A percentile compares a stretch with the other conserved stretches of the same genome.
Conservation (phyloP, 2,888 invertebrate genomes). For the Drosophila emarginata region DNA sequence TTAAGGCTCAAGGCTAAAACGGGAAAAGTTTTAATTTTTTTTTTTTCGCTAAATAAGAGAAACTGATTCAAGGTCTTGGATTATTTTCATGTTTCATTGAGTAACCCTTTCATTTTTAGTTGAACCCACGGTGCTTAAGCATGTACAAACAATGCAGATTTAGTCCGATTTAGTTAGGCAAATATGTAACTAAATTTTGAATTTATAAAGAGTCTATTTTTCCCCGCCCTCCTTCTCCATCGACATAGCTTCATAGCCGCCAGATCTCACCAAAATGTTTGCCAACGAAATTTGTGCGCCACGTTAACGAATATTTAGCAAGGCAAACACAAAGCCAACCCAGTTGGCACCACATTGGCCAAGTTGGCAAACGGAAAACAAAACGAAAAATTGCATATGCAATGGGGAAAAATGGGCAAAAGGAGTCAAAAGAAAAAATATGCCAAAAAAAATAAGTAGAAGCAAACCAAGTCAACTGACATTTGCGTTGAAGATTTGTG, state of each 20-base stretch:
- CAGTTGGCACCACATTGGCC: constrained; percentile 61
- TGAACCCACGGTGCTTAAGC: not conserved
- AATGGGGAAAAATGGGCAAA: constrained; percentile 10
- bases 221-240: not conserved
- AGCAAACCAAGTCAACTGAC: constrained; percentile 32
- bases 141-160: constrained; percentile 43
- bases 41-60: not conserved
- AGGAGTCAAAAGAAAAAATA: constrained; percentile 29
- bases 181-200: constrained; percentile 41
- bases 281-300: constrained; percentile 68
- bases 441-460: constrained; percentile 31
- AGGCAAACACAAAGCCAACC: constrained; percentile 54
- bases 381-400: constrained; percentile 42
- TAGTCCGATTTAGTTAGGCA: constrained; percentile 37
- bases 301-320: constrained; percentile 74
- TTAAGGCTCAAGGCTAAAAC: constrained; percentile 2
- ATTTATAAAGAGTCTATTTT: constrained; percentile 43
- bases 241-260: constrained; percentile 1
- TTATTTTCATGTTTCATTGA: constrained; percentile 14
- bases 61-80: constrained; percentile 4
- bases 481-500: constrained; percentile 58
- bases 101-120: constrained; percentile 1
- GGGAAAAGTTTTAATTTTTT: not conserved
- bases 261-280: constrained; percentile 47
- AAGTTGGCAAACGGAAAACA: constrained; percentile 57